A percentile compares a stretch with the other conserved stretches of the same genome.
Conservation (phyloP, 1,140 invertebrate species). For the Oscheius sp. region DNA sequence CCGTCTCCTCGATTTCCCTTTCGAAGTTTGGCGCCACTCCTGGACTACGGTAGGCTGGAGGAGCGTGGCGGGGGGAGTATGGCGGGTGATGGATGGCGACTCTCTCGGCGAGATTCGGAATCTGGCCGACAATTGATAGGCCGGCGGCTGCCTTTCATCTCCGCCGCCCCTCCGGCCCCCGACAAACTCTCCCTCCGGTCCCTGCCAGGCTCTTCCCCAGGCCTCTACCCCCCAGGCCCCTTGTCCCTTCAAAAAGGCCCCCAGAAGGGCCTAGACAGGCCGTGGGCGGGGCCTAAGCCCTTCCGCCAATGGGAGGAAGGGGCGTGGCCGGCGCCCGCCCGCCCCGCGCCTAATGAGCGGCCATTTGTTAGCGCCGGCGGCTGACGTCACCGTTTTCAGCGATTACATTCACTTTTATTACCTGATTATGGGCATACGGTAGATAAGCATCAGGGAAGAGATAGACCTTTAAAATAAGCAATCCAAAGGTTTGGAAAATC, state of each 20-base stretch:
- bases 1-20: not conserved
- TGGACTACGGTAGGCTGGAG: not conserved
- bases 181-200: not conserved
- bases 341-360: not conserved
- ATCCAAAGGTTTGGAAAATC: too few species aligned
- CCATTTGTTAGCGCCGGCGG: slow-evolving; percentile 6
- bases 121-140: slow-evolving; percentile 10
- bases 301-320: not conserved
- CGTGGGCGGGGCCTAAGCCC: not conserved
- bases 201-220: not conserved
- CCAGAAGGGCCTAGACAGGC: not conserved
- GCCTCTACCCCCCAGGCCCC: too few species aligned
- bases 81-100: slow-evolving; percentile 4
- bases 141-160: not conserved
- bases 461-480: too few species aligned
- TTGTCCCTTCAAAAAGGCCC: not conserved
- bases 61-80: slow-evolving; percentile 5
- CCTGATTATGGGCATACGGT: too few species aligned
- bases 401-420: too few species aligned
- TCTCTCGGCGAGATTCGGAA: slow-evolving; percentile 12
- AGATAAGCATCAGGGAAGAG: too few species aligned
- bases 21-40: not conserved
- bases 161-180: not conserved
- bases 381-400: slow-evolving; percentile 2
- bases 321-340: not conserved